phyloP scores from a whole-genome alignment of 1,140 invertebrate genomes.

The Leptinotarsa undecemlineata region DNA sequence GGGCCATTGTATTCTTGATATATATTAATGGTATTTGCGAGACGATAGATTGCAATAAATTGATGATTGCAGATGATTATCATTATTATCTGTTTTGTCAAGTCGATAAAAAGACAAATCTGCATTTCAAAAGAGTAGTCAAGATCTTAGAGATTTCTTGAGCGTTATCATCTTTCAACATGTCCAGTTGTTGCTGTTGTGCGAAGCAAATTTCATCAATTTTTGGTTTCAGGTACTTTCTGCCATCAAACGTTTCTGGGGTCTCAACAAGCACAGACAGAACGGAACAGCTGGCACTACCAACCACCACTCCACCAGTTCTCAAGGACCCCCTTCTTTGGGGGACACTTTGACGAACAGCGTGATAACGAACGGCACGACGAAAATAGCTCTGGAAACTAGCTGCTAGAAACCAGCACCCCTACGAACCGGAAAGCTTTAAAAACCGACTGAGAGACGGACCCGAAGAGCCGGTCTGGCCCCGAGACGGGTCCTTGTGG shows the following conservation, averaged over 20 bases:
- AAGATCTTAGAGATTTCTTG: too few relatives aligned
- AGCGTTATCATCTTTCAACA: too few relatives aligned
- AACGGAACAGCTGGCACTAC: conserved; percentile 60
- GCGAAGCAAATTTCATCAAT: too few relatives aligned
- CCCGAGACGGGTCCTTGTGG: background rate
- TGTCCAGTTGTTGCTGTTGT: too few relatives aligned
- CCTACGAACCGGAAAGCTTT: conserved; percentile 1
- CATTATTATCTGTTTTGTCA: too few relatives aligned
- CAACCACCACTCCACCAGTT: conserved; percentile 65
- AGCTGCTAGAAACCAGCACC: conserved; percentile 55
- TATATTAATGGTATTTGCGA: too few relatives aligned
- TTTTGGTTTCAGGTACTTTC: conserved; percentile 61
- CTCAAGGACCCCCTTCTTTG: conserved; percentile 76
- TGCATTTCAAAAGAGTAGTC: too few relatives aligned
- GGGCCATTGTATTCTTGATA: too few relatives aligned
- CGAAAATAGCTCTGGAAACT: conserved; percentile 59
- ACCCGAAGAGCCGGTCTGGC: background rate
- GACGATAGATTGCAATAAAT: too few relatives aligned
- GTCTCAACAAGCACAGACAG: conserved; percentile 61
- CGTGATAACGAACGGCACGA: conserved; percentile 63
- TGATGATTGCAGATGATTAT: too few relatives aligned
- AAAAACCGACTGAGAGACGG: conserved; percentile 1
- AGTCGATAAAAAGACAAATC: too few relatives aligned
- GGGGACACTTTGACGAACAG: conserved; percentile 67
- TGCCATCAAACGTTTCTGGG: conserved; percentile 68